Evolutionary conservation across 1,140 invertebrate species (phyloP).

Genomic region (Drosophila rhopaloa): DNA sequence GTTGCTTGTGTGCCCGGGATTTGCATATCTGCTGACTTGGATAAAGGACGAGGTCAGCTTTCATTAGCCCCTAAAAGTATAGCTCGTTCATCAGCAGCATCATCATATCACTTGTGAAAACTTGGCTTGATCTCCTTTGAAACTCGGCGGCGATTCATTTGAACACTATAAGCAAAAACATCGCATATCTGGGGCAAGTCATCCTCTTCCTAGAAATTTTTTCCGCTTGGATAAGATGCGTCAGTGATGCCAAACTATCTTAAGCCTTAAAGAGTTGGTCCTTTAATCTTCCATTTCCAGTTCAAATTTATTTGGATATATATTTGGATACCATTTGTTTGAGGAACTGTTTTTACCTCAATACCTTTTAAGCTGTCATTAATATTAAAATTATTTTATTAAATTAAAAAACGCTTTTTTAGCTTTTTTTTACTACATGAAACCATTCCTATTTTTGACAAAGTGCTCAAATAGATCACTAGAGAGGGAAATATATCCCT

Average conservation of each 20-base stretch:
- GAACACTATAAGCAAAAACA: slow-evolving; percentile 53
- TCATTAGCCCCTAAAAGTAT: slow-evolving; percentile 38
- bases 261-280: neutral
- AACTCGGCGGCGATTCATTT: slow-evolving; percentile 70
- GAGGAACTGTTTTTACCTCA: too few species aligned
- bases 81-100: slow-evolving; percentile 51
- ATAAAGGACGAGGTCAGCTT: slow-evolving; percentile 32
- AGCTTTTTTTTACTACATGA: too few species aligned
- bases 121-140: slow-evolving; percentile 12
- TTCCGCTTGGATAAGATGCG: slow-evolving; percentile 25
- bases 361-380: too few species aligned
- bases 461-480: neutral
- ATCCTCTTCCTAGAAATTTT: slow-evolving; percentile 13
- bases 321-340: too few species aligned
- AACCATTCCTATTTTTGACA: too few species aligned
- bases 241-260: slow-evolving; percentile 15
- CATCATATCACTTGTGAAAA: slow-evolving; percentile 22
- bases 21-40: slow-evolving; percentile 73
- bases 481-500: too few species aligned
- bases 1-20: slow-evolving; percentile 33
- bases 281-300: neutral
- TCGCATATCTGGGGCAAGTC: slow-evolving; percentile 28
- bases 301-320: too few species aligned
- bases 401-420: too few species aligned
- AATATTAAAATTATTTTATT: too few species aligned